Evolutionary conservation across 2,888 invertebrate genomes (phyloP).

Genomic region (Deilephila elpenor): DNA sequence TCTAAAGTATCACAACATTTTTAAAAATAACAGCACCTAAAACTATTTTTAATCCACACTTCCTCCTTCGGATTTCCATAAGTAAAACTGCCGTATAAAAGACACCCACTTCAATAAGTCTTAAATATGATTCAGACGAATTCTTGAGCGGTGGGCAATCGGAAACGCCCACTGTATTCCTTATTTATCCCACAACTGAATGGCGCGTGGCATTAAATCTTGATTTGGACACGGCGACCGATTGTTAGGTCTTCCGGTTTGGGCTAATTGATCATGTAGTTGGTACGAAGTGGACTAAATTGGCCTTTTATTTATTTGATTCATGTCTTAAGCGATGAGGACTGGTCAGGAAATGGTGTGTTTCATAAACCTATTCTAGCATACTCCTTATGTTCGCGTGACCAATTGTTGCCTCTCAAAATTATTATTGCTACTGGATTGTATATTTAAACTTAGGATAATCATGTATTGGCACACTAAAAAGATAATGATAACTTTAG

Average conservation of each 20-base stretch:
- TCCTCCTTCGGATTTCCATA: neutral
- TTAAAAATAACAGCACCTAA: too few relatives aligned
- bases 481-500: too few relatives aligned
- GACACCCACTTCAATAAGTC: neutral
- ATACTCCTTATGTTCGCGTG: too few relatives aligned
- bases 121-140: constrained; percentile 39
- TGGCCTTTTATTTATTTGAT: constrained; percentile 14
- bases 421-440: too few relatives aligned
- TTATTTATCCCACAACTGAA: constrained; percentile 33
- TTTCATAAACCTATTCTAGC: too few relatives aligned
- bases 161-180: constrained; percentile 51
- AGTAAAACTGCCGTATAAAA: neutral
- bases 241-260: constrained; percentile 51
- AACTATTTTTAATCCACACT: too few relatives aligned
- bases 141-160: constrained; percentile 42
- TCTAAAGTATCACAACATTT: too few relatives aligned
- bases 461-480: too few relatives aligned
- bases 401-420: too few relatives aligned
- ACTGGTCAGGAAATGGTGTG: too few relatives aligned
- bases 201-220: constrained; percentile 59
- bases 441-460: too few relatives aligned
- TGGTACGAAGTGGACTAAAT: neutral
- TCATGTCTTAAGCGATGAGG: neutral
- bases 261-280: constrained; percentile 35
- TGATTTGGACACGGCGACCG: constrained; percentile 56